These are phyloP conservation scores for Dendrophyllia cribrosa DNA, from an alignment of 64 coral and sea anemone genomes.

Conservation along the genomic window DNA sequence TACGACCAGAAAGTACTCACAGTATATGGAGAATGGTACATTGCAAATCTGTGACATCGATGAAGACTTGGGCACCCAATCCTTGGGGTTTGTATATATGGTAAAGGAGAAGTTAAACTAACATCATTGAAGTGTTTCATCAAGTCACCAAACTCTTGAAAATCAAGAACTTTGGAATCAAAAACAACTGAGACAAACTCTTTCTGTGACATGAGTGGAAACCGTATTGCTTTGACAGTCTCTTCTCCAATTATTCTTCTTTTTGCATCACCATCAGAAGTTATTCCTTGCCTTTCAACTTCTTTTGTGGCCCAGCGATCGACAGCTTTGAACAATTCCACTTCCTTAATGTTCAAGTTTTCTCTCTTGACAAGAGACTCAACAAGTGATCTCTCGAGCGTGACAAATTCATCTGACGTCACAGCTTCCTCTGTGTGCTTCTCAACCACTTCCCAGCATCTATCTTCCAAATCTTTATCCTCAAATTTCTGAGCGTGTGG, in stretches of 20 bases:
- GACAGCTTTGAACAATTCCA: too few relatives aligned
- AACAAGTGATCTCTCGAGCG: too few relatives aligned
- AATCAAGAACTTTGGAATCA: neutral
- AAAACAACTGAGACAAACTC: conserved; percentile 4
- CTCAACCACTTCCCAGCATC: too few relatives aligned
- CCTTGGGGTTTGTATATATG: neutral
- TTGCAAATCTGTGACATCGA: neutral
- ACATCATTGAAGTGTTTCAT: conserved; percentile 1
- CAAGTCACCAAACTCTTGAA: neutral
- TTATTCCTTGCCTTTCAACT: too few relatives aligned
- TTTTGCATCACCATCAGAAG: neutral
- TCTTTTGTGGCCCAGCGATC: too few relatives aligned
- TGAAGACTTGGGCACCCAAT: neutral
- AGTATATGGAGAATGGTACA: fast-evolving
- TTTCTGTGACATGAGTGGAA: conserved; percentile 6
- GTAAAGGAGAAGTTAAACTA: neutral
- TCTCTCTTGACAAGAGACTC: conserved; percentile 22
- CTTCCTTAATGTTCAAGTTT: neutral
- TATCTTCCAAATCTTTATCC: too few relatives aligned
- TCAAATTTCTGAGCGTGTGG: conserved; percentile 31
- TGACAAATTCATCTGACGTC: too few relatives aligned
- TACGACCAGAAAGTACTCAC: too few relatives aligned
- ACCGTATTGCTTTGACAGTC: neutral
- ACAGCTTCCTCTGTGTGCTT: too few relatives aligned
- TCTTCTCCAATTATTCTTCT: too few relatives aligned